Percentiles rank a stretch among this genome's conserved stretches.
Evolutionary conservation across 64 coral and sea anemone species (phyloP).

Genomic region (Exaiptasia diaphana): DNA sequence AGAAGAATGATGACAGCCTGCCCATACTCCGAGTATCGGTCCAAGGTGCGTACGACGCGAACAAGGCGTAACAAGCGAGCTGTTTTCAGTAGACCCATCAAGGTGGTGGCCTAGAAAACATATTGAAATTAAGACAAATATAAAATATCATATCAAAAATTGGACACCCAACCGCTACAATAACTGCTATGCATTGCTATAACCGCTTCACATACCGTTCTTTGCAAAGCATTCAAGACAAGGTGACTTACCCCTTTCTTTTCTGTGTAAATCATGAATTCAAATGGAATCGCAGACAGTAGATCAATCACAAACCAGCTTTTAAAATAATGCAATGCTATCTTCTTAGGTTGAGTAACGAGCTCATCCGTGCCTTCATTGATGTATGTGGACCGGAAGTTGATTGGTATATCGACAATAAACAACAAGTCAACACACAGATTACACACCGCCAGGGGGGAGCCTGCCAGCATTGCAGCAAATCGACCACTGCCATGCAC

Average conservation of each 20-base stretch:
- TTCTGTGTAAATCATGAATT: conserved; percentile 56
- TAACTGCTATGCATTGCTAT: not conserved
- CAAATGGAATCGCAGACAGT: conserved; percentile 88
- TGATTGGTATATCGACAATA: conserved; percentile 84
- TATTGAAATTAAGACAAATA: not conserved
- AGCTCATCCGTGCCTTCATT: conserved; percentile 42
- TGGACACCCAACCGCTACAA: not conserved
- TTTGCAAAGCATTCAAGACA: not conserved
- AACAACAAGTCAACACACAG: conserved; percentile 75
- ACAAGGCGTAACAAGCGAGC: conserved; percentile 83
- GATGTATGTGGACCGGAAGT: conserved; percentile 84
- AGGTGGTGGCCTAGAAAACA: conserved; percentile 66
- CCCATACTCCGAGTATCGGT: conserved; percentile 94
- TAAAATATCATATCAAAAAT: not conserved
- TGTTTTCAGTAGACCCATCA: conserved; percentile 83
- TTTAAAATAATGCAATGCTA: conserved; percentile 80
- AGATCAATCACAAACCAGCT: conserved; percentile 88
- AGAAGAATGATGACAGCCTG: conserved; percentile 66
- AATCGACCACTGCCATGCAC: conserved; percentile 16
- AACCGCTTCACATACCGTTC: not conserved
- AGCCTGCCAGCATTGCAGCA: not conserved
- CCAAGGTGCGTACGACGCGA: conserved; percentile 77
- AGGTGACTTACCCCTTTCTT: conserved; percentile 49
- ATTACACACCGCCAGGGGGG: conserved; percentile 41
- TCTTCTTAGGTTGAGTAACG: conserved; percentile 53